A percentile compares a stretch with the other conserved stretches of the same genome.
phyloP scores from a whole-genome alignment of 1,140 invertebrate species.

The Drosophila subpulchrella region DNA sequence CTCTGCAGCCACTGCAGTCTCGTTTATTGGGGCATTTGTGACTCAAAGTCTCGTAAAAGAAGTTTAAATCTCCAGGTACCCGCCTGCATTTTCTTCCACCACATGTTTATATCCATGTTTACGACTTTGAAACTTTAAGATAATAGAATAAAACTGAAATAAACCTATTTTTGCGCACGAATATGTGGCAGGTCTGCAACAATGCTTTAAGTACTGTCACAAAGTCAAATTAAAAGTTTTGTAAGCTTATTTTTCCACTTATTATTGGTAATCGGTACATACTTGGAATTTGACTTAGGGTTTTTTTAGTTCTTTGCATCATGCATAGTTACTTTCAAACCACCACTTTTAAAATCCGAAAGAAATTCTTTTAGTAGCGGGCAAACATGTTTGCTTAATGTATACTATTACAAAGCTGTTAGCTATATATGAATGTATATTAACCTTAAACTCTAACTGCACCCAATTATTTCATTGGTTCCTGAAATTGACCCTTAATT shows the following conservation, averaged over 20 bases:
- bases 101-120: slow-evolving; percentile 38
- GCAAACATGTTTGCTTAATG: no score
- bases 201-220: not conserved
- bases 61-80: slow-evolving; percentile 42
- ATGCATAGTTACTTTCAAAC: not conserved
- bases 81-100: slow-evolving; percentile 2
- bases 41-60: slow-evolving; percentile 45
- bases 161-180: not conserved
- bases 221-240: not conserved
- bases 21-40: slow-evolving; percentile 43
- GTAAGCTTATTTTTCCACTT: not conserved
- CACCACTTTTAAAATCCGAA: not conserved
- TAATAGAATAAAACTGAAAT: slow-evolving; percentile 28
- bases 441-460: no score
- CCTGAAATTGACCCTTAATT: not conserved
- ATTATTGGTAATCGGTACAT: not conserved
- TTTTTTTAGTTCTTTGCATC: not conserved
- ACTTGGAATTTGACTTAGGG: not conserved
- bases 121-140: slow-evolving; percentile 23
- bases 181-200: not conserved
- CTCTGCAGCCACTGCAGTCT: slow-evolving; percentile 39
- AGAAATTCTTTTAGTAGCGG: no score
- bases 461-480: no score
- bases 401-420: no score
- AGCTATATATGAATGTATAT: no score